Evolutionary conservation across 1,140 invertebrate species (phyloP).

Genomic region (Euglossa dilemma): DNA sequence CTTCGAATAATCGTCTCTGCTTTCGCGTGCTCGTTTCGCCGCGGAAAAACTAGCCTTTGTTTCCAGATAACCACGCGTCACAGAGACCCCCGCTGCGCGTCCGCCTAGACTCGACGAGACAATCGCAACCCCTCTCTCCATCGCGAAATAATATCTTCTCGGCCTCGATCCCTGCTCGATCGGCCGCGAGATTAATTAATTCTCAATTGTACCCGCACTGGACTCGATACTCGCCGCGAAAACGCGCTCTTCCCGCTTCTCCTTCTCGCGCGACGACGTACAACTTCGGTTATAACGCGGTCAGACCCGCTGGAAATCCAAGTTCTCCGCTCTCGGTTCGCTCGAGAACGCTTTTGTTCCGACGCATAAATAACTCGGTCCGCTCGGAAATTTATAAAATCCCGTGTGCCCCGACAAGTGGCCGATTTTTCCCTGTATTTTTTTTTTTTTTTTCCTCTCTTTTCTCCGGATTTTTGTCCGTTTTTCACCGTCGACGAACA

Average conservation of each 20-base stretch:
- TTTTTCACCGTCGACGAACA: not conserved
- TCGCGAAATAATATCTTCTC: too few species aligned
- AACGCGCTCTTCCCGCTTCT: too few species aligned
- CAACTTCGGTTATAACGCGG: too few species aligned
- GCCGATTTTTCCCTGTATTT: not conserved
- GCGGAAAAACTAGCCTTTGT: not conserved
- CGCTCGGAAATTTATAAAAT: conserved; percentile 4
- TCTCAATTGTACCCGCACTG: not conserved
- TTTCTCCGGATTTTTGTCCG: not conserved
- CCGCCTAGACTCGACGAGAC: too few species aligned
- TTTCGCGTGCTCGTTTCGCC: not conserved
- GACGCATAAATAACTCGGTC: not conserved
- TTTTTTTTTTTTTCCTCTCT: too few species aligned
- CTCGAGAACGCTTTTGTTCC: not conserved
- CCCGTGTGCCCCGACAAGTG: conserved; percentile 4
- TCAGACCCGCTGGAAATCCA: too few species aligned
- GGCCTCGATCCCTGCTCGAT: not conserved
- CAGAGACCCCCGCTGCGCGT: too few species aligned
- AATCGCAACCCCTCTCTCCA: too few species aligned
- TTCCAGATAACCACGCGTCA: not conserved
- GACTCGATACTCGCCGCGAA: too few species aligned
- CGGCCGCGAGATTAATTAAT: conserved; percentile 11
- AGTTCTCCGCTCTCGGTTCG: too few species aligned
- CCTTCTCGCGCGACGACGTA: too few species aligned
- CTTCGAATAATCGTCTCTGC: not conserved